These are phyloP conservation scores for Nemapogon koenigi DNA, from an alignment of 2,888 invertebrate genomes.

Conservation along the genomic window DNA sequence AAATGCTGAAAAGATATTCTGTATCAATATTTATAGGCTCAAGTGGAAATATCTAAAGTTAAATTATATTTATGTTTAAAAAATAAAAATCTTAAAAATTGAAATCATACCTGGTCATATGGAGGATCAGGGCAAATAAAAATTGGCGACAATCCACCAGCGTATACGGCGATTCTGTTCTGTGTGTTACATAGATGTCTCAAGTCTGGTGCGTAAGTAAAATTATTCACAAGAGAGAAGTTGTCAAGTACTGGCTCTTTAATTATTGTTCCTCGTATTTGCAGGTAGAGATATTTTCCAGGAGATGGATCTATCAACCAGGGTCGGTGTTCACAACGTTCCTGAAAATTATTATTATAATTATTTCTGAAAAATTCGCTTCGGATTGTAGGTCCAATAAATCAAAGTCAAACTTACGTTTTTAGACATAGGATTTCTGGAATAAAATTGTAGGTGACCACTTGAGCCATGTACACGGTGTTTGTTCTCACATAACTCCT, in stretches of 20 bases:
- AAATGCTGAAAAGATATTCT: too few relatives aligned
- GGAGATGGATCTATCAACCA: conserved; percentile 81
- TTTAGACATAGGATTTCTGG: conserved; percentile 53
- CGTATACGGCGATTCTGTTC: conserved; percentile 81
- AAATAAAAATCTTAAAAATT: too few relatives aligned
- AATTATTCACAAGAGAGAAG: conserved; percentile 61
- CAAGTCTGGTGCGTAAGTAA: conserved; percentile 62
- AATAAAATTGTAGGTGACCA: conserved; percentile 73
- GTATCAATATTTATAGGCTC: too few relatives aligned
- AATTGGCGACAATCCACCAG: conserved; percentile 68
- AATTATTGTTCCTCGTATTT: conserved; percentile 71
- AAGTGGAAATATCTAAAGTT: too few relatives aligned
- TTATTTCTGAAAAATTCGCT: background rate
- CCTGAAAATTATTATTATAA: conserved; percentile 54
- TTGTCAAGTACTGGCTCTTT: conserved; percentile 54
- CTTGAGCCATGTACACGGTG: conserved; percentile 77
- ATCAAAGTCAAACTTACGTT: conserved; percentile 36
- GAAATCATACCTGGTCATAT: conserved; percentile 29
- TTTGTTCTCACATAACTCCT: conserved; percentile 73
- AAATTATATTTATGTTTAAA: too few relatives aligned
- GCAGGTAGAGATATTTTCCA: conserved; percentile 80
- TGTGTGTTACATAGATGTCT: conserved; percentile 73
- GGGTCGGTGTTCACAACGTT: conserved; percentile 80
- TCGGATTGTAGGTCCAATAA: background rate
- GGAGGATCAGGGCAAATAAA: conserved; percentile 66